A percentile compares a stretch with the other conserved stretches of the same genome.
phyloP scores from a whole-genome alignment of 1,140 invertebrate genomes.

The Phthorimaea operculella region DNA sequence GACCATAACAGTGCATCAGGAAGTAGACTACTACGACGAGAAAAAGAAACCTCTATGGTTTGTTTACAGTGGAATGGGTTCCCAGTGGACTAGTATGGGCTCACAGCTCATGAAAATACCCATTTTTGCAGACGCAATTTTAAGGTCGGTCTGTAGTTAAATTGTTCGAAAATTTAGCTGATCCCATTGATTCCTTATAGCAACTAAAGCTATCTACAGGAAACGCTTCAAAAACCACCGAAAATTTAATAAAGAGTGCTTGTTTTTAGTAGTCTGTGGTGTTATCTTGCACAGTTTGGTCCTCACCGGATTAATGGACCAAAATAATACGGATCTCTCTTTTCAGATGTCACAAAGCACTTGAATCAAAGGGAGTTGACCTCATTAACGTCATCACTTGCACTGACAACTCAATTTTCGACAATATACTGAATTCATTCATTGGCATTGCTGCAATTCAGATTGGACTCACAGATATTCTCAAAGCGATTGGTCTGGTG shows the following conservation, averaged over 20 bases:
- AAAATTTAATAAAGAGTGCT: no score
- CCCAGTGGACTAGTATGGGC: constrained; percentile 89
- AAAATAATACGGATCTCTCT: no score
- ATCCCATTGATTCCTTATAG: no score
- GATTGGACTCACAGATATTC: constrained; percentile 80
- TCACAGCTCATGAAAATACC: constrained; percentile 72
- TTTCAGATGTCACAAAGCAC: constrained; percentile 70
- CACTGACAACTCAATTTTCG: constrained; percentile 72
- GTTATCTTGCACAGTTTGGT: no score
- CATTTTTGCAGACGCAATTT: constrained; percentile 76
- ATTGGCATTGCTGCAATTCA: constrained; percentile 84
- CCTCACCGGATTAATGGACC: no score
- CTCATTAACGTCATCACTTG: constrained; percentile 77
- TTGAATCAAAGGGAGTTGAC: constrained; percentile 76
- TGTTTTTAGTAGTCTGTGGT: no score
- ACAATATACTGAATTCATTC: constrained; percentile 81
- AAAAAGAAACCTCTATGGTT: constrained; percentile 79
- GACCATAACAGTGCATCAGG: constrained; percentile 40
- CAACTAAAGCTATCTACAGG: no score
- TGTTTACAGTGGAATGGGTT: constrained; percentile 91
- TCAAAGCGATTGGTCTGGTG: constrained; percentile 72
- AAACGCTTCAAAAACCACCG: no score
- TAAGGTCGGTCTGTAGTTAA: constrained; percentile 64
- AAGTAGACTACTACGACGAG: constrained; percentile 65
- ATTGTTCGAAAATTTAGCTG: no score